Conservation (phyloP, 1,140 invertebrate genomes). For the Drosophila bocqueti region DNA sequence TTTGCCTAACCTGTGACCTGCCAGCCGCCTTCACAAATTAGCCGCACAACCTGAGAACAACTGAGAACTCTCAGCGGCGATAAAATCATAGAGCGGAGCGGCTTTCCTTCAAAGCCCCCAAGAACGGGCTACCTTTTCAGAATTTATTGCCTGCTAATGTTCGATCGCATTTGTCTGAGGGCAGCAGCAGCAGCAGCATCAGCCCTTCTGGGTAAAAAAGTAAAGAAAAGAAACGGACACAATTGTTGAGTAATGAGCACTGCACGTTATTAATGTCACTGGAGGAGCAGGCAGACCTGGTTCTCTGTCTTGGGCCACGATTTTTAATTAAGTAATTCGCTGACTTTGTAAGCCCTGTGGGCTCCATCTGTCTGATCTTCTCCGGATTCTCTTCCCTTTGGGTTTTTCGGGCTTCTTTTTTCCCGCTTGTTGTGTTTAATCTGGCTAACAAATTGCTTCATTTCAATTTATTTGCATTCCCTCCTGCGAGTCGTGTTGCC, state of each 20-base stretch:
- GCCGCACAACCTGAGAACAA: conserved; percentile 33
- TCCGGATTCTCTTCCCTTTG: conserved; percentile 19
- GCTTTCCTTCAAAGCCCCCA: conserved; percentile 16
- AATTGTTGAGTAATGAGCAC: conserved; percentile 82
- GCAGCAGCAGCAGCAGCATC: conserved; percentile 40
- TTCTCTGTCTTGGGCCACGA: conserved; percentile 64
- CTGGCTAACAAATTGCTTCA: conserved; percentile 83
- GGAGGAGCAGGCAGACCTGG: conserved; percentile 27
- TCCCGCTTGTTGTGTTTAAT: conserved; percentile 66
- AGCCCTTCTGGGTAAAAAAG: conserved; percentile 24
- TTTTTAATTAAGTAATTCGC: conserved; percentile 85
- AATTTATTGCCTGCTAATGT: conserved; percentile 83
- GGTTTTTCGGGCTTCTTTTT: conserved; percentile 8
- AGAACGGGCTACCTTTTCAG: conserved; percentile 54
- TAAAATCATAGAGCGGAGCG: conserved; percentile 46
- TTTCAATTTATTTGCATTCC: conserved; percentile 84
- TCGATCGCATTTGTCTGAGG: conserved; percentile 69
- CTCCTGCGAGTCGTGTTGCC: conserved; percentile 45
- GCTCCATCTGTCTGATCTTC: conserved; percentile 62
- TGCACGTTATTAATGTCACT: conserved; percentile 82
- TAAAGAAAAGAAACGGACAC: conserved; percentile 35
- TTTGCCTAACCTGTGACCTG: conserved; percentile 30
- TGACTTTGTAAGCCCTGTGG: conserved; percentile 77
- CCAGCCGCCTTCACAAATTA: conserved; percentile 31
- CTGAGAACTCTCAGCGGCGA: conserved; percentile 32